phyloP scores from a whole-genome alignment of 2,113 vertebrate genomes.

The Typhlomys cinereus region DNA sequence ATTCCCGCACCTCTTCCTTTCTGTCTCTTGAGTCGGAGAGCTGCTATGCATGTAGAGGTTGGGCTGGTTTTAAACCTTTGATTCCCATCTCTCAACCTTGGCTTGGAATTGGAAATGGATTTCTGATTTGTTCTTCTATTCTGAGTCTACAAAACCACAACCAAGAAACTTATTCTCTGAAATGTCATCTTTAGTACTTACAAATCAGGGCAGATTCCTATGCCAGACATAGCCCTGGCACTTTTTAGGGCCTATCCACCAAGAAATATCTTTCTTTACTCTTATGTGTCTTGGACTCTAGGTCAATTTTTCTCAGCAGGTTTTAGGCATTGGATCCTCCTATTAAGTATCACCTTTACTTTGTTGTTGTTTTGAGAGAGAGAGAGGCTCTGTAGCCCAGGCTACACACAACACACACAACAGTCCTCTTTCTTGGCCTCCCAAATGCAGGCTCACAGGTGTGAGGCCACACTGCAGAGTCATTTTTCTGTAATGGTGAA shows the following conservation, averaged over 20 bases:
- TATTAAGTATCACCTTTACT: not conserved
- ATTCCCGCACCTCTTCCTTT: not conserved
- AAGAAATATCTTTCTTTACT: not conserved
- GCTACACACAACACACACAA: not conserved
- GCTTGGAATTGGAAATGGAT: not conserved
- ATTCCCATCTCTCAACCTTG: not conserved
- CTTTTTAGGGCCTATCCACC: not conserved
- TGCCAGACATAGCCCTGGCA: not conserved
- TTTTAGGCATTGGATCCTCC: not conserved
- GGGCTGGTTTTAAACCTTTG: not conserved
- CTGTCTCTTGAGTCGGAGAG: not conserved
- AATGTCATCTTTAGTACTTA: not conserved
- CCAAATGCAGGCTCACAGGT: too few relatives aligned
- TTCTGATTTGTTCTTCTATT: not conserved
- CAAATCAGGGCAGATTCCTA: not conserved
- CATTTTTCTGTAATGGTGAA: not conserved
- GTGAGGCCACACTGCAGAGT: rapidly evolving
- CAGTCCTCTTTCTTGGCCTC: not conserved
- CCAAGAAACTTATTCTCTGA: not conserved
- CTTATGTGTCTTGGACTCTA: not conserved
- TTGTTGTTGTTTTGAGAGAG: too few relatives aligned
- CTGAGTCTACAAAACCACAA: not conserved
- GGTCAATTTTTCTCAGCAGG: not conserved
- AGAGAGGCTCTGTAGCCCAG: not conserved
- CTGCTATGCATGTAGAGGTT: not conserved